Percentiles rank a stretch among this genome's conserved stretches.
phyloP scores from a whole-genome alignment of 2,113 vertebrate genomes.

The Peromyscus californicus region DNA sequence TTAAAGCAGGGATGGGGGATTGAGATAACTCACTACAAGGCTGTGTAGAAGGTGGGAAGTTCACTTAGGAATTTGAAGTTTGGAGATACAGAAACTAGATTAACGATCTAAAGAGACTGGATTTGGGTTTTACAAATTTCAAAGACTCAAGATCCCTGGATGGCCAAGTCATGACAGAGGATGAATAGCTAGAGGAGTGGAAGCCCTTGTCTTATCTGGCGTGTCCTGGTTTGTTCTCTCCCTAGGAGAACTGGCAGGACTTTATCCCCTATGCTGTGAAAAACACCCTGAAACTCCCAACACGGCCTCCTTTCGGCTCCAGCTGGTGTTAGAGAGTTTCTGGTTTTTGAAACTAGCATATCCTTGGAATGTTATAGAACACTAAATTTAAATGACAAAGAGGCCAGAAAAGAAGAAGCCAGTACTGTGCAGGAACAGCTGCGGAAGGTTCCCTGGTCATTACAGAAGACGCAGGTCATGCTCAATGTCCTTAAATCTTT shows the following conservation, averaged over 20 bases:
- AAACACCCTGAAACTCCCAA: background rate
- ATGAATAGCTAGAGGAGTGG: background rate
- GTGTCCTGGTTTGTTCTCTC: background rate
- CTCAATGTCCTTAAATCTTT: conserved; percentile 10
- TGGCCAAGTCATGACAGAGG: background rate
- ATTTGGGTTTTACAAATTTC: background rate
- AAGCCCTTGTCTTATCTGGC: background rate
- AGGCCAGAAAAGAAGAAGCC: conserved; percentile 6
- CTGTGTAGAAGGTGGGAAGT: background rate
- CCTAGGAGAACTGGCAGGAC: background rate
- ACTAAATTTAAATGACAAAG: conserved; percentile 42
- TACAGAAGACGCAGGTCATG: conserved; percentile 13
- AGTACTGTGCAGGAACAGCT: background rate
- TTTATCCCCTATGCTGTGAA: background rate
- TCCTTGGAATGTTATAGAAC: conserved; percentile 34
- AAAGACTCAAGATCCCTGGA: background rate
- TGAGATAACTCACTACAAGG: background rate
- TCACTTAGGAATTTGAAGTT: background rate
- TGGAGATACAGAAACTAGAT: background rate
- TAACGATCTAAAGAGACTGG: background rate
- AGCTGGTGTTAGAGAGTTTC: conserved; percentile 13
- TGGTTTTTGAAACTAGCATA: conserved; percentile 19
- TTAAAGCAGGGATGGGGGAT: background rate
- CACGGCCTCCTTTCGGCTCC: background rate
- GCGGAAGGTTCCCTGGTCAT: conserved; percentile 48